Base-by-base conservation (phyloP, 2,888 invertebrate species). In the Octodonta nipae region DNA sequence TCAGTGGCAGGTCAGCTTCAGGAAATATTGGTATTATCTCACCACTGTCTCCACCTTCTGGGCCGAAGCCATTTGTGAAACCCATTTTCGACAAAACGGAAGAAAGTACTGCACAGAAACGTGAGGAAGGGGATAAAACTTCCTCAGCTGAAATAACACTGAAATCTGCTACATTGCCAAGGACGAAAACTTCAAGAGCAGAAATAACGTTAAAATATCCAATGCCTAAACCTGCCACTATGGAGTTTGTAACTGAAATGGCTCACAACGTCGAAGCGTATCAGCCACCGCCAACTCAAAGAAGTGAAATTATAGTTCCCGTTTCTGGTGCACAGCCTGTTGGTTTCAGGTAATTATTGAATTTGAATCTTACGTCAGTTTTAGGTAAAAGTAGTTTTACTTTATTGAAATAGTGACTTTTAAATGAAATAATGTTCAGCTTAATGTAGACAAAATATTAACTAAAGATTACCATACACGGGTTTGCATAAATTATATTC, bases 161-260 rank as follows among this genome's bases (percentile, higher is more conserved):
- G 15, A 76, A 77, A 51, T 75, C 75, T 35, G 75, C 76, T 1
- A 77, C 77, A 1, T 57, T 77, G 39, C 76, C 76, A 3, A 64
- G 76, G 41, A 64, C 75, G 15, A 75, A 75, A 50, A 72, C 73
- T 3, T 66, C 71, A 27, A 75, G 20, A 57, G 70, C 75, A 1
- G 73, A 76, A 56, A 73, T 77, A 30, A 68, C 70, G 44, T 52
- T 75, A 40, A 67, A 72, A 39, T 71, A 73, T 32, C 63, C 62
- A 2, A 43, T 52, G 28, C 56, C 60, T 5, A 58, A 59, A 45
- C 58, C 60, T 10, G 55, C 58, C 5, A 49, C 56, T 8, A 62
- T 70, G 66, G 66, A 67, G 36, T 72, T 70, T 52, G 68, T 70
- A 51, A 72, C 72, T 43, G 73, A 71, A 57, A 68, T 72, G 60